These are phyloP conservation scores for Pseudococcus viburni DNA, from an alignment of 2,888 invertebrate genomes.

Conservation along the genomic window DNA sequence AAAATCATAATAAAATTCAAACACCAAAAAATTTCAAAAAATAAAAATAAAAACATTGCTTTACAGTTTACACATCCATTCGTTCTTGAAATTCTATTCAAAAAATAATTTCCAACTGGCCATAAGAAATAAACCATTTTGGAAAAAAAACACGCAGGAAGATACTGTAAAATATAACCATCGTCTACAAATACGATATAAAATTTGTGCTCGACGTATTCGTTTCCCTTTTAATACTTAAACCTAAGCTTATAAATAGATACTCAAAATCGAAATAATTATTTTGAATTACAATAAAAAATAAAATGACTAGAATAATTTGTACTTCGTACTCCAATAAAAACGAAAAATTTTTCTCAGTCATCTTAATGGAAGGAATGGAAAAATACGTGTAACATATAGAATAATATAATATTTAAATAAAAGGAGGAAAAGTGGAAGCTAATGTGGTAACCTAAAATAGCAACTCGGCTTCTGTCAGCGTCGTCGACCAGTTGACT, in stretches of 20 bases:
- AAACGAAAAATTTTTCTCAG: conserved; percentile 39
- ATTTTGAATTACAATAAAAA: background rate
- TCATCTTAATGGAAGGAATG: conserved; percentile 54
- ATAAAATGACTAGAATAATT: conserved; percentile 52
- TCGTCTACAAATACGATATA: background rate
- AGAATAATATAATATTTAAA: background rate
- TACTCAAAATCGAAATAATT: background rate
- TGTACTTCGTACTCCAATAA: conserved; percentile 45
- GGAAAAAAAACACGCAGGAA: background rate
- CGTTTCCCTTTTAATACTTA: background rate
- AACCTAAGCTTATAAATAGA: background rate
- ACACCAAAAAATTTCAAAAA: background rate
- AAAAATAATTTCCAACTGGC: background rate
- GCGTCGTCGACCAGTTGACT: too few relatives aligned
- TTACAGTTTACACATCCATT: background rate
- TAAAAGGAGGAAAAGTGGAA: conserved; percentile 15
- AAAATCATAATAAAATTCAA: conserved; percentile 25
- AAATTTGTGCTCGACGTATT: conserved; percentile 8
- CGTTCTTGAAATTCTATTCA: background rate
- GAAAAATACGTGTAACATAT: conserved; percentile 40
- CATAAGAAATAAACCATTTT: too few relatives aligned
- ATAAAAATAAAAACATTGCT: background rate
- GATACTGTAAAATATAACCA: background rate
- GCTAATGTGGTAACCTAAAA: conserved; percentile 52
- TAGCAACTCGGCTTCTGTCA: conserved; percentile 31